Base-by-base conservation (phyloP, 2,113 vertebrate genomes). In the Trematomus loennbergii region DNA sequence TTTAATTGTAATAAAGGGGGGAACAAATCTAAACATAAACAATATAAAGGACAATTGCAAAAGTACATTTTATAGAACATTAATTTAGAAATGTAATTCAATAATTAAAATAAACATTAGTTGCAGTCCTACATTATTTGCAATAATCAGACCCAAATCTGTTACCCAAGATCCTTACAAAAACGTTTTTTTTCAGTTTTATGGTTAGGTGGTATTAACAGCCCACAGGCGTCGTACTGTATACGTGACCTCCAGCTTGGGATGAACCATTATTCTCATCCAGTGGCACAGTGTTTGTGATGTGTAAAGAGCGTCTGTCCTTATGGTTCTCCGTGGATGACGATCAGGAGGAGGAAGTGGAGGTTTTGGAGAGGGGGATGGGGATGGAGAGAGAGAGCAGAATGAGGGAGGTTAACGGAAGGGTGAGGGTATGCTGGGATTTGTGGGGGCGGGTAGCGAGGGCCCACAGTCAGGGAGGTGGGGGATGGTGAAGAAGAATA, bases 371-470 rank as follows among this genome's bases (percentile, higher is more conserved):
- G 40, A 64, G 79, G 84, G 83, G 87, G 86, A 68, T 64, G 81
- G 85, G 79, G 72, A 49, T 3, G 16, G 73, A 70, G 40, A 62
- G 61, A 1, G 54, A 65, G 63, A 60, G 53, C 20, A 54, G 67
- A 66, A 29, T 52, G 48, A 52, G 53, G 25, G 61, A 86, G 79
- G 85, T 71, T 76, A 60, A 54, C 13, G 54, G 58, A 84, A 59
- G 76, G 71, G 58, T n/a, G 79, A 77, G 57, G 10, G 53, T 45
- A 50, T 52, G 75, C 12, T 48, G 64, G 85, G 81, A 66, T 88
- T 78, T 50, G 79, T 81, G 81, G 84, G 75, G 86, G 86, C 15
- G 88, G 68, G 62, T 72, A 86, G 67, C 2, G 12, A 70, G 4
- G 81, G 57, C 70, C 68, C 59, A 78, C 33, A 20, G 53, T 61